phyloP scores from a whole-genome alignment of 1,140 invertebrate genomes.

The Zelostemma sp. region DNA sequence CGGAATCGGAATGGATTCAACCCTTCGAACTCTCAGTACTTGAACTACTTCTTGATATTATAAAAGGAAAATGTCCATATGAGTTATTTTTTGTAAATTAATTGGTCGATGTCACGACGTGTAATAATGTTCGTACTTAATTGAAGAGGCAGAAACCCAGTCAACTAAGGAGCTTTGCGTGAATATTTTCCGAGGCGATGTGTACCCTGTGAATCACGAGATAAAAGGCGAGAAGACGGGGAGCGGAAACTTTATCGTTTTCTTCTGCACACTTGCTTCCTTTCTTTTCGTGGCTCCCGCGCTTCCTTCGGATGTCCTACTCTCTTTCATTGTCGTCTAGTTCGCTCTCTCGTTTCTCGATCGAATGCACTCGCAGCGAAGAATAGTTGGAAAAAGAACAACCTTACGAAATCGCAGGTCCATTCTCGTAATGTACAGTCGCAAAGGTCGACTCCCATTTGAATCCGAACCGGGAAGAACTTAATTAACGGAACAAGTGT shows the following conservation, averaged over 20 bases:
- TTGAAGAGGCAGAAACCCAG: background rate
- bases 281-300: background rate
- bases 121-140: background rate
- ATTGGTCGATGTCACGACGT: too few relatives aligned
- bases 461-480: background rate
- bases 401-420: background rate
- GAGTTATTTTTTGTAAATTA: too few relatives aligned
- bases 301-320: background rate
- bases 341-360: background rate
- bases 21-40: too few relatives aligned
- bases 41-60: too few relatives aligned
- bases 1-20: too few relatives aligned
- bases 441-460: background rate
- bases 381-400: background rate
- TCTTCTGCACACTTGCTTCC: constrained; percentile 1
- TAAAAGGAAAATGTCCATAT: too few relatives aligned
- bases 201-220: background rate
- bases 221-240: background rate
- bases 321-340: background rate
- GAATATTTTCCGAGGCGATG: background rate
- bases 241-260: constrained; percentile 17
- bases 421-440: background rate
- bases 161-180: background rate
- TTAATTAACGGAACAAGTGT: background rate
- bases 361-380: background rate